A percentile compares a stretch with the other conserved stretches of the same genome.
Evolutionary conservation across 2,888 invertebrate genomes (phyloP).

Genomic region (Pollenia angustigena): DNA sequence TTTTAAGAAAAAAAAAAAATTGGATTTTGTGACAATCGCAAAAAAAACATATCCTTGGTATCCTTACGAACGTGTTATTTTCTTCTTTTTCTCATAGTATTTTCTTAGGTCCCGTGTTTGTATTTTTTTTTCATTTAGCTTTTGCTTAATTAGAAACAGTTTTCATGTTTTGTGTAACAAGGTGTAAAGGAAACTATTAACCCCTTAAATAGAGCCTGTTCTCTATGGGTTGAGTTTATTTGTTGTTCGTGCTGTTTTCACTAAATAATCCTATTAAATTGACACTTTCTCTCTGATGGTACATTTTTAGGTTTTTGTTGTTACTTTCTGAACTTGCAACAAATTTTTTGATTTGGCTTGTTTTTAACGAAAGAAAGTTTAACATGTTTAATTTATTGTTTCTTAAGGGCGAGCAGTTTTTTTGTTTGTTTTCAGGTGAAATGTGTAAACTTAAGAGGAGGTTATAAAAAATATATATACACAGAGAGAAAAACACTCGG

Average conservation of each 20-base stretch:
- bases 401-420: no score
- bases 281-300: constrained; percentile 54
- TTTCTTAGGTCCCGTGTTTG: not conserved
- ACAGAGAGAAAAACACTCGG: no score
- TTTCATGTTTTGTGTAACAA: not conserved
- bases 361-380: not conserved
- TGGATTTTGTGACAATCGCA: constrained; percentile 16
- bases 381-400: not conserved
- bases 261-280: constrained; percentile 60
- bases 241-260: constrained; percentile 54
- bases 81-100: not conserved
- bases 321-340: constrained; percentile 25
- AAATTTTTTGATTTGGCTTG: not conserved
- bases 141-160: constrained; percentile 12
- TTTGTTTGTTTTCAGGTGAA: no score
- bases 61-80: constrained; percentile 5
- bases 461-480: no score
- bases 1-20: constrained; percentile 6
- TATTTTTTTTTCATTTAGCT: not conserved
- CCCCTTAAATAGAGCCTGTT: constrained; percentile 15
- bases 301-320: not conserved
- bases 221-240: not conserved
- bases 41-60: not conserved
- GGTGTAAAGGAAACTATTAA: constrained; percentile 37
- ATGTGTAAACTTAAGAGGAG: no score